Evolutionary conservation across 2,797 vertebrate species (phyloP), one percentile per base, ranked within the genome.

Genomic region (Thamnophis elegans): DNA sequence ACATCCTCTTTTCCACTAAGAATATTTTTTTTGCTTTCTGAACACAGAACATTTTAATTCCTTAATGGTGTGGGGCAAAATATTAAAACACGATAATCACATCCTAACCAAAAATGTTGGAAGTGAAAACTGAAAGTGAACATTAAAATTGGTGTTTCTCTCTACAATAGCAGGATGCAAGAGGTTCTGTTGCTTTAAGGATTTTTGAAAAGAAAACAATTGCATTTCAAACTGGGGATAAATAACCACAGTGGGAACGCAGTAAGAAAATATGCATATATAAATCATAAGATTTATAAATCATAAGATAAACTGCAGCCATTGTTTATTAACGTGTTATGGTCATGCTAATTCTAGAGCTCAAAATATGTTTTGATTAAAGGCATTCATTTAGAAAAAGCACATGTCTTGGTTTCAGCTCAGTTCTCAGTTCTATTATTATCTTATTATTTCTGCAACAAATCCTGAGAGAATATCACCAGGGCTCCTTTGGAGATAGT

Each of bases 171-270:
- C 86, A 54, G 6, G 58, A 65, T 94, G 92, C 93, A 92, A 93
- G 95, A 89, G 90, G 93, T 96, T 96, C 93, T 94, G 91, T 94
- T 95, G 90, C 94, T 58, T 96, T 94, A 94, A 54, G 8, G 68
- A 10, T 58, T 88, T 88, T 36, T 88, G 12, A 97, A 96, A 96
- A 95, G 88, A 93, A 97, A 95, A 96, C 94, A 96, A 96, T 94
- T 95, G 93, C 93, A 96, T 91, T 96, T 94, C 89, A 92, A 87
- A 91, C 92, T 94, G 89, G 94, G 95, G 92, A 95, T 54, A 97
- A 97, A 96, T 97, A 96, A 97, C 95, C 94, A 95, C 42, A 88
- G 89, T 94, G 94, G 95, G 90, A 96, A 95, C 94, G 87, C 78
- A 82, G 92, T 0, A 59, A 53, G 68, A 78, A 85, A 59, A 85